Evolutionary conservation across 2,113 vertebrate species (phyloP), one percentile per base, ranked within the genome.

Genomic region (Sprattus sprattus): DNA sequence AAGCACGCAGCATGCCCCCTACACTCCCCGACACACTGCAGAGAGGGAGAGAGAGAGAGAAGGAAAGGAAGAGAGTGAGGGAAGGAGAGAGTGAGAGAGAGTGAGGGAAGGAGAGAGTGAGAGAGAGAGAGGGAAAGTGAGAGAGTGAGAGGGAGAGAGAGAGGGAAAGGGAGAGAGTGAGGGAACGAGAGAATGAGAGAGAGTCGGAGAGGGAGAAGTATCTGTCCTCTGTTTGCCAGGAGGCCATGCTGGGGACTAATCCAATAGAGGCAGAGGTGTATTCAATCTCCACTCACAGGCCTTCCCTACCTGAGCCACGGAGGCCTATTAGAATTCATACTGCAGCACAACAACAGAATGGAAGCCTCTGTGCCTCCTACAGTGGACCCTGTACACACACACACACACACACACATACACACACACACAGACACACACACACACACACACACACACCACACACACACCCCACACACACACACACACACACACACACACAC

Each of bases 251-350:
- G 45, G 81, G 52, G 81, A 83, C n/a, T 49, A 81, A 50, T 50
- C 49, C 46, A 78, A 45, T 80, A 78, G 82, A 64, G 54, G 8
- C 83, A 81, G 84, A 57, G 83, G 64, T 80, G 39, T 81, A 82
- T 22, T 1, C 45, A 49, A 52, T 64, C 80, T 60, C 49, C 81
- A 49, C 82, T 45, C 82, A 52, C 39, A 52, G 49, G 81, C 16
- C 54, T 84, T 10, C 85, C 49, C 50, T 46, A 47, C 54, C 47
- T 81, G n/a, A 7, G 4, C 71, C 57, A 81, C 82, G 81, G 45
- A 82, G 28, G 50, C 46, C 80, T 81, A 71, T 86, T 86, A 81
- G 80, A 57, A 86, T 88, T 86, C 88, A 84, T 78, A 3, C 71
- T 5, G 11, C 71, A 78, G 71, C 71, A 39, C 71, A 78, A 78